Evolutionary conservation across 2,797 vertebrate genomes (phyloP), one percentile per base, ranked within the genome.

Genomic region (Poecilia gillii): DNA sequence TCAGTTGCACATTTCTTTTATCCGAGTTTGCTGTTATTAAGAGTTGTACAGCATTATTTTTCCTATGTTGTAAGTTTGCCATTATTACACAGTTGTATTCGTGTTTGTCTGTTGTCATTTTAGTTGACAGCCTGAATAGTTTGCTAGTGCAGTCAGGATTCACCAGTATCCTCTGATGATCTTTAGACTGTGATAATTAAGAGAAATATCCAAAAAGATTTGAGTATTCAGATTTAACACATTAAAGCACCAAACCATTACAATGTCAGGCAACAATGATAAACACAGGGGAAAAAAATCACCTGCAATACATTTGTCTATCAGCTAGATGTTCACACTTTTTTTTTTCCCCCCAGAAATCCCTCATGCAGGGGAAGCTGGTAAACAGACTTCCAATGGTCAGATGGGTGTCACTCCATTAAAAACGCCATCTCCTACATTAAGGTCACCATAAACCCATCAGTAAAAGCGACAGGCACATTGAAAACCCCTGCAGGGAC

Each of bases 381-480:
- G 47, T 18, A 70, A 55, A 43, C 9, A 33, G 64, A 77, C 51
- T 77, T 36, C 49, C 13, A 49, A n/a, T 33, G 43, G 41, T 78
- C 43, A 78, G n/a, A 33, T 1, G 43, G 20, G 55, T 59, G 68
- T 72, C 76, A 46, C 43, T 14, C 51, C 70, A 78, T 78, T 72
- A 77, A 77, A 77, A 71, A 7, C n/a, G 5, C 41, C 55, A 75
- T 68, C 73, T 51, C 74, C 68, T 78, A 81, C 74, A 83, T 74
- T 84, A 81, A 64, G 78, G 80, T 82, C 71, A 84, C 77, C 51
- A 77, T 83, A 80, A 78, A 87, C 77, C 83, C 83, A 84, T 80
- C 73, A 20, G 72, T 76, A 28, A 84, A 14, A 87, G 81, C 68
- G 68, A 74, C 51, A 74, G 62, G 74, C 64, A 72, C 59, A 70